These are phyloP conservation scores for Ellobium chinense DNA, from an alignment of 2,888 invertebrate species.

Conservation along the genomic window DNA sequence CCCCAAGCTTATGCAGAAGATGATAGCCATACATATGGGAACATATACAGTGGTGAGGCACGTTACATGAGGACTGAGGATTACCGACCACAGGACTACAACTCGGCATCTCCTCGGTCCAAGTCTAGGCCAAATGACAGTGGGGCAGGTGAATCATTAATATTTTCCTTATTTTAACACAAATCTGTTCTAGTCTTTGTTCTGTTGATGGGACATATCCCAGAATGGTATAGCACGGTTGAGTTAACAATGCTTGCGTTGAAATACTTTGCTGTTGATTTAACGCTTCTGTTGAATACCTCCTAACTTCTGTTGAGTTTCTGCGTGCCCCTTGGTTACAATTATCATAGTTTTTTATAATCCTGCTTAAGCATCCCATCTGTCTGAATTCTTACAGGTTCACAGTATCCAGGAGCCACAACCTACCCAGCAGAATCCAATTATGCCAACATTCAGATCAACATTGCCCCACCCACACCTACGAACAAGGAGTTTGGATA, in stretches of 20 bases:
- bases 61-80: slow-evolving; percentile 45
- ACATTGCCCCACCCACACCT: slow-evolving; percentile 49
- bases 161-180: background rate
- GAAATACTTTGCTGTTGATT: no score
- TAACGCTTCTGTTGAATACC: background rate
- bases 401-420: no score
- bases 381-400: no score
- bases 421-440: slow-evolving; percentile 49
- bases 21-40: slow-evolving; percentile 36
- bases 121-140: background rate
- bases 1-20: slow-evolving; percentile 49
- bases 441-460: slow-evolving; percentile 62
- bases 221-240: no score
- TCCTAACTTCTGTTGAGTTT: background rate
- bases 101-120: background rate
- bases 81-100: slow-evolving; percentile 37
- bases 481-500: slow-evolving; percentile 50
- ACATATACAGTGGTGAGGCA: slow-evolving; percentile 45
- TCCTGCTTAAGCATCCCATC: background rate
- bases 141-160: background rate
- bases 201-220: no score
- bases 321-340: background rate
- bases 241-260: no score
- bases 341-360: background rate
- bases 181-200: no score